Conservation (phyloP, 2,113 vertebrate species). For the Passer domesticus region DNA sequence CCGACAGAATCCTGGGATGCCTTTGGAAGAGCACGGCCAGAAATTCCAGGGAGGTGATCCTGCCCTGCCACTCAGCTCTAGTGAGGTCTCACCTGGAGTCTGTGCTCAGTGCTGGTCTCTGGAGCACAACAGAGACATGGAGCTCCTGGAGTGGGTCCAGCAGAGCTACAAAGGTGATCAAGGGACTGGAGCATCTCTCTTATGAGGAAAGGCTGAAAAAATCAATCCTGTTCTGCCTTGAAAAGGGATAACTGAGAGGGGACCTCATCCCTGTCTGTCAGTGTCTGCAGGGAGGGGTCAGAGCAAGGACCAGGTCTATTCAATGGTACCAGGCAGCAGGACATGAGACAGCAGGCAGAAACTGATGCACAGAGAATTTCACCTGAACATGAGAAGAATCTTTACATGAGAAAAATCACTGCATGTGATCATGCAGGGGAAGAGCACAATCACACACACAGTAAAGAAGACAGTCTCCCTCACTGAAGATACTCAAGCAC, state of each 20-base stretch:
- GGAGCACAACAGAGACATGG: neutral
- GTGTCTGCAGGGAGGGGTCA: neutral
- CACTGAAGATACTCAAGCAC: neutral
- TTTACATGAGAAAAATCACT: neutral
- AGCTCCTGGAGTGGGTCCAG: neutral
- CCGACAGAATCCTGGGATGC: neutral
- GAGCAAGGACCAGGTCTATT: rapidly evolving
- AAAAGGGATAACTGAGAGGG: neutral
- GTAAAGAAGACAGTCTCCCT: neutral
- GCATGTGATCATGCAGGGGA: neutral
- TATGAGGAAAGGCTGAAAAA: neutral
- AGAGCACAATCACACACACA: neutral
- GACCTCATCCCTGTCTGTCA: neutral
- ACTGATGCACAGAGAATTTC: neutral
- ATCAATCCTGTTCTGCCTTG: rapidly evolving
- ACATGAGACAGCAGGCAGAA: neutral
- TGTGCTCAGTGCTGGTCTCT: neutral
- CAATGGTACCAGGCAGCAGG: rapidly evolving
- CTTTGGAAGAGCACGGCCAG: neutral
- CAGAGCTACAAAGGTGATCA: no score
- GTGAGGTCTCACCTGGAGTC: neutral
- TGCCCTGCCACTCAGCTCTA: neutral
- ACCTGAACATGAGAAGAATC: neutral
- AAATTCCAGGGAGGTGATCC: neutral
- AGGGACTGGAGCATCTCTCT: neutral